Percentiles rank a stretch among this genome's conserved stretches.
phyloP scores from a whole-genome alignment of 1,140 invertebrate species.

The Pomacea maculata region DNA sequence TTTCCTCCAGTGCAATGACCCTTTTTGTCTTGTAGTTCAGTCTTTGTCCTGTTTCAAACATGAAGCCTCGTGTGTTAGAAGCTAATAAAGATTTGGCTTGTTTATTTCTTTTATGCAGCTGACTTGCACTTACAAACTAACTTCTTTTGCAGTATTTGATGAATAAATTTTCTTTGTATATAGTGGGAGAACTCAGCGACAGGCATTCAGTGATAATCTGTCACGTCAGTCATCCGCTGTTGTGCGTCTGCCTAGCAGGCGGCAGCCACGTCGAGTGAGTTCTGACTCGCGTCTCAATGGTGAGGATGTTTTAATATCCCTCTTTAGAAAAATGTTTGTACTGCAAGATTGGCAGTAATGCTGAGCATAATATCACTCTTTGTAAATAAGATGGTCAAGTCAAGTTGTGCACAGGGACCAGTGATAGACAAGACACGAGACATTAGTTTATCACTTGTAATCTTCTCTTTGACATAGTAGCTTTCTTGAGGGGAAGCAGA shows the following conservation, averaged over 20 bases:
- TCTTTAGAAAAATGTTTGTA: background rate
- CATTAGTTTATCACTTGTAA: background rate
- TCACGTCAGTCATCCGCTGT: slow-evolving; percentile 81
- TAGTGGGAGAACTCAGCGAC: slow-evolving; percentile 76
- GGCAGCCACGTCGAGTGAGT: slow-evolving; percentile 79
- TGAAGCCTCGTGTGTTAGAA: no score
- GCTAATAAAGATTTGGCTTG: no score
- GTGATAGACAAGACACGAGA: background rate
- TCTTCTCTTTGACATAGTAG: no score
- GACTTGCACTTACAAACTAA: no score
- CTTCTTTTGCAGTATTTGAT: background rate
- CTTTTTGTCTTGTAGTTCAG: no score
- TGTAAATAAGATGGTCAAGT: no score
- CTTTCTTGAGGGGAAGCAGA: no score
- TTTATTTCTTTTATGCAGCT: no score
- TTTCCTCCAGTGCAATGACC: no score
- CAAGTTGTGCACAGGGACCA: background rate
- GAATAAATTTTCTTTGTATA: slow-evolving; percentile 43
- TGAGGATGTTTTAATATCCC: slow-evolving; percentile 33
- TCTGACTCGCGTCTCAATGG: slow-evolving; percentile 64
- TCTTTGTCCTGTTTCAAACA: no score
- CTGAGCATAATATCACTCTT: no score
- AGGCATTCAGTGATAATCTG: slow-evolving; percentile 70
- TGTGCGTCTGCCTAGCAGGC: slow-evolving; percentile 85
- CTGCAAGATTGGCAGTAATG: no score